phyloP scores from a whole-genome alignment of 2,113 vertebrate genomes.

The Hydrochoerus hydrochaeris region DNA sequence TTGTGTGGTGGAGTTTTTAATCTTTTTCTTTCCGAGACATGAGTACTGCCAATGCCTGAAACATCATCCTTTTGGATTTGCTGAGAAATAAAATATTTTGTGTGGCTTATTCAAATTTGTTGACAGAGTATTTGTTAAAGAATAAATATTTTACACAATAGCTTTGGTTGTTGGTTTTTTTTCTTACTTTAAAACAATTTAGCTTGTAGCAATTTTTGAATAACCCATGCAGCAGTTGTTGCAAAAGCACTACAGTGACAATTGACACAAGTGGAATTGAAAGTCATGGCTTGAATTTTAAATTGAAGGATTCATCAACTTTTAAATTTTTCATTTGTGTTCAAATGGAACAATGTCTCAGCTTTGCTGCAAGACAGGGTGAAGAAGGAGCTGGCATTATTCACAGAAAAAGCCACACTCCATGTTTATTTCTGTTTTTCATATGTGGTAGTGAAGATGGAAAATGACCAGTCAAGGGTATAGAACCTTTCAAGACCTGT shows the following conservation, averaged over 20 bases:
- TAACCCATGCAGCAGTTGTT: neutral
- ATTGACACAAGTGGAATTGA: neutral
- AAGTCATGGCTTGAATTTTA: conserved; percentile 16
- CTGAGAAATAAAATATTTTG: neutral
- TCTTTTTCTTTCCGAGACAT: neutral
- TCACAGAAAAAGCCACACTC: neutral
- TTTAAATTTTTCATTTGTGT: neutral
- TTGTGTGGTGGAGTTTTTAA: neutral
- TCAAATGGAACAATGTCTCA: conserved; percentile 7
- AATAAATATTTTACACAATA: conserved; percentile 4
- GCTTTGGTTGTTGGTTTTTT: neutral
- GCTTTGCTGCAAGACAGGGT: conserved; percentile 2
- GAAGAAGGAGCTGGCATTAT: neutral
- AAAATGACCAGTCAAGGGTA: neutral
- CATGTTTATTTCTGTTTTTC: neutral
- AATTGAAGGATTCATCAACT: neutral
- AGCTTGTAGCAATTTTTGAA: neutral
- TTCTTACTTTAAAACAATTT: conserved; percentile 21
- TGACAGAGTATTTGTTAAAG: neutral
- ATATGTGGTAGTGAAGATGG: neutral
- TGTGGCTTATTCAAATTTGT: neutral
- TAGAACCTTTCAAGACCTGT: neutral
- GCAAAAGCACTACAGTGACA: neutral
- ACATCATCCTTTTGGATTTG: conserved; percentile 34
- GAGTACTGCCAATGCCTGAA: neutral